Base-by-base conservation (phyloP, 2,888 invertebrate genomes). In the Calliphora vomitoria region DNA sequence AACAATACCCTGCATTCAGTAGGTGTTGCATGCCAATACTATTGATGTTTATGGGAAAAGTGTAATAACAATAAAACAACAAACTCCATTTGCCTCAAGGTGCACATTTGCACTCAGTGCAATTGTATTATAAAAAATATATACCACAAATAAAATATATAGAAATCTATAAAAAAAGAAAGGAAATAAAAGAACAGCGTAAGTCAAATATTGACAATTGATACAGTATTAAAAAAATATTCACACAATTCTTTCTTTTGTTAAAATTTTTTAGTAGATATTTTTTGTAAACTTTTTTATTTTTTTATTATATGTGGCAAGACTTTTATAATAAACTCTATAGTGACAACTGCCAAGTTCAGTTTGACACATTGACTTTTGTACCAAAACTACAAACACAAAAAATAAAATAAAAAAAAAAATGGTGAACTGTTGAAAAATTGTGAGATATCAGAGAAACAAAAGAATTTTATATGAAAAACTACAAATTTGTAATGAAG, bases 171-270 rank as follows among this genome's bases (percentile, higher is more conserved):
- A 25, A 68, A 64, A 66, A 58, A 18, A 18, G 11, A 66, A 44
- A 18, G 13, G 11, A 55, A 8, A 38, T 38, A 44, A 44, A 53
- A 50, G 41, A 38, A 8, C 38, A 64, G 0, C 10, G 8, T 4
- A 64, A 13, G 13, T 55, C 35, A 81, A 53, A 81, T 64, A 64
- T 64, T 72, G 81, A 64, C 72, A 72, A 44, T 72, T 55, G 18
- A 64, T 41, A 38, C 25, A 44, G 10, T 53, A 64, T 44, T 35
- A 41, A 35, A 31, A 72, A 41, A n/a, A 55, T 25, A 74, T 25
- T 44, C 60, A n/a, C 5, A n/a, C 5, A 35, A 44, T 50, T 3
- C 3, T 69, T 47, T 20, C 50, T 25, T 62, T n/a, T 71, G 41
- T 71, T 50, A 11, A 50, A 8, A 44, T 18, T 31, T 18, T 31